Percentiles rank a stretch among this genome's conserved stretches.
These are phyloP conservation scores for Hypocryptadius cinnamomeus DNA, from an alignment of 2,113 vertebrate species.

Conservation along the genomic window DNA sequence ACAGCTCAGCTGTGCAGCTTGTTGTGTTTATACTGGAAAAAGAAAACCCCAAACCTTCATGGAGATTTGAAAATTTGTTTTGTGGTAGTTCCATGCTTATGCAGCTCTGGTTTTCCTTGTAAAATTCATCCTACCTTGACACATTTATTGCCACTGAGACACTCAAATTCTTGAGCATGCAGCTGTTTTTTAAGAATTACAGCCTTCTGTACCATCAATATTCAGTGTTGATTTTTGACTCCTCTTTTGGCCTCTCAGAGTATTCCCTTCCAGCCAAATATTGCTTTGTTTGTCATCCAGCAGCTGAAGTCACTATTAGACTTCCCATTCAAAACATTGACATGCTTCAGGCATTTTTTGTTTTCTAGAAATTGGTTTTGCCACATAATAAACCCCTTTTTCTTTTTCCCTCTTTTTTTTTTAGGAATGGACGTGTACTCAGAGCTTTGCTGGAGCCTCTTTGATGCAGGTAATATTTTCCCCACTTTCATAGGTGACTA, in stretches of 20 bases:
- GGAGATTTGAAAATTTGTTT: not conserved
- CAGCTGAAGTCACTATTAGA: not conserved
- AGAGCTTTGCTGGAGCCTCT: not conserved
- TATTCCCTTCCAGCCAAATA: not conserved
- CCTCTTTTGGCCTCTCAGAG: not conserved
- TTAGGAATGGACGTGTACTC: not conserved
- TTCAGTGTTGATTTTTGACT: not conserved
- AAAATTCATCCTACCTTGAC: constrained; percentile 12
- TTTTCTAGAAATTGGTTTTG: not conserved
- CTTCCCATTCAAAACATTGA: not conserved
- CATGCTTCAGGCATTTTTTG: not conserved
- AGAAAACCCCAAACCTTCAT: not conserved
- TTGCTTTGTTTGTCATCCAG: not conserved
- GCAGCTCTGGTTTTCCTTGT: not conserved
- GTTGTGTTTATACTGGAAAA: not conserved
- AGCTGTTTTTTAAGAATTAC: constrained; percentile 18
- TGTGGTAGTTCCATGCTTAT: constrained; percentile 25
- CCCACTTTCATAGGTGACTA: not conserved
- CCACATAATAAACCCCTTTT: not conserved
- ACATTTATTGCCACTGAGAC: constrained; percentile 34
- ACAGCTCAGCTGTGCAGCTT: not conserved
- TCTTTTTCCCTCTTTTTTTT: not conserved
- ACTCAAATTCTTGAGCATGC: constrained; percentile 31
- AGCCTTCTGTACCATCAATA: not conserved
- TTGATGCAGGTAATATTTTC: not conserved